Conservation (phyloP, 2,113 vertebrate species). For the Peromyscus leucopus region DNA sequence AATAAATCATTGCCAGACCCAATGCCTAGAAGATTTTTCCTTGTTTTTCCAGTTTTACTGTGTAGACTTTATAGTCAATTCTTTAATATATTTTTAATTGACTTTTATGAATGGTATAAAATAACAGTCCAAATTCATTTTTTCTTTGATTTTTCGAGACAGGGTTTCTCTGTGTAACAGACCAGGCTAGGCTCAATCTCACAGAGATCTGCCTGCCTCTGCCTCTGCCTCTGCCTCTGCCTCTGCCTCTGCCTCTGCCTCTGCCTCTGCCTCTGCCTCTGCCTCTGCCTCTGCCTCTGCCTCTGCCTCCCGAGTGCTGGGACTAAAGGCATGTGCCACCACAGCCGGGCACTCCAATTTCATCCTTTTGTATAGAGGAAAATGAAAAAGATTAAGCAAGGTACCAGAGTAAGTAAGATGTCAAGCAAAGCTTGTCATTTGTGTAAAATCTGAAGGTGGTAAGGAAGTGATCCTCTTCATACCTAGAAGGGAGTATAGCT, state of each 20-base stretch:
- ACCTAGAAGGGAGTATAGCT: conserved; percentile 11
- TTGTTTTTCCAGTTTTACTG: background rate
- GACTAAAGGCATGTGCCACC: background rate
- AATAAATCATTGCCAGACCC: background rate
- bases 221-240: no score
- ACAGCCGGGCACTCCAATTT: background rate
- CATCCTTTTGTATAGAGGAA: conserved; percentile 14
- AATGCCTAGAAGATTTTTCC: background rate
- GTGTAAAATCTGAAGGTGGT: conserved; percentile 39
- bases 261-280: no score
- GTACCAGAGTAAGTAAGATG: background rate
- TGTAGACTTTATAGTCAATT: background rate
- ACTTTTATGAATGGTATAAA: background rate
- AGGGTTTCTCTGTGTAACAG: background rate
- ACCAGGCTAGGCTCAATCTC: background rate
- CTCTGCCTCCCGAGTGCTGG: background rate
- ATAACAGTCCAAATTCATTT: background rate
- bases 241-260: no score
- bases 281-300: background rate
- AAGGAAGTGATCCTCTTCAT: background rate
- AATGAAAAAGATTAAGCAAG: conserved; percentile 29
- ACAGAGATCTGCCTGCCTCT: background rate
- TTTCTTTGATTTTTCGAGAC: background rate
- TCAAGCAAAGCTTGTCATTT: conserved; percentile 36
- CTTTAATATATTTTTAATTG: conserved; percentile 9